Evolutionary conservation across 2,797 vertebrate genomes (phyloP).

Genomic region (Urocyon cinereoargenteus): DNA sequence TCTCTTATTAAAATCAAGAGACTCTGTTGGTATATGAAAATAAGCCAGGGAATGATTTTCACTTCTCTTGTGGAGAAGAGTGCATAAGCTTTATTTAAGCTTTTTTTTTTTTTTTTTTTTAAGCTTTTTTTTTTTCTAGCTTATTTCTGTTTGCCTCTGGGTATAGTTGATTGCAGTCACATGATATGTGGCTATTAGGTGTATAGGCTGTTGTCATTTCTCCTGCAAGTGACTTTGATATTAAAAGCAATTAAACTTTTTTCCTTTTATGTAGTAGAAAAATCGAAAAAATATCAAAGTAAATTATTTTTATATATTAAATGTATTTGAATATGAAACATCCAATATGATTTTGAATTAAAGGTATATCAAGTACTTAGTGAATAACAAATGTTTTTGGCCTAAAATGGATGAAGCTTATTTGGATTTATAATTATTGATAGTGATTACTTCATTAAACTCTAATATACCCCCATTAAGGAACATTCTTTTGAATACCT

Average conservation of each 20-base stretch:
- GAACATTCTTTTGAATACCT: slow-evolving; percentile 43
- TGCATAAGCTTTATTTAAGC: not conserved
- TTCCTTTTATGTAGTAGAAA: not conserved
- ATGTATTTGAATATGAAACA: slow-evolving; percentile 40
- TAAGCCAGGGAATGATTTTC: not conserved
- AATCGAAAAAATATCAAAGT: slow-evolving; percentile 20
- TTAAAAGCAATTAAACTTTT: not conserved
- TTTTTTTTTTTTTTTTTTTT: slow-evolving; percentile 40
- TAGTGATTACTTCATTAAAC: slow-evolving; percentile 1
- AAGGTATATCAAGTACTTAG: not conserved
- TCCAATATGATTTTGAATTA: slow-evolving; percentile 20
- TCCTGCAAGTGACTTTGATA: slow-evolving; percentile 19
- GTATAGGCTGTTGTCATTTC: not conserved
- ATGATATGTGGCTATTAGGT: not conserved
- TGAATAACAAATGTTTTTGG: slow-evolving; percentile 48
- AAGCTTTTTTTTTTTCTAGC: not conserved
- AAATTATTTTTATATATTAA: slow-evolving; percentile 36
- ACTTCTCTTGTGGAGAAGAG: not conserved
- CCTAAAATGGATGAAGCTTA: slow-evolving; percentile 60
- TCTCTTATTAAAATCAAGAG: slow-evolving; percentile 46
- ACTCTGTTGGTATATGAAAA: not conserved
- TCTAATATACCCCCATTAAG: not conserved
- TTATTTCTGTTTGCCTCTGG: slow-evolving; percentile 23
- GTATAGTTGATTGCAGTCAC: not conserved
- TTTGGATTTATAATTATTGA: slow-evolving; percentile 9